A percentile compares a stretch with the other conserved stretches of the same genome.
These are phyloP conservation scores for Mesaphorura yosii DNA, from an alignment of 1,140 invertebrate genomes.

Conservation along the genomic window DNA sequence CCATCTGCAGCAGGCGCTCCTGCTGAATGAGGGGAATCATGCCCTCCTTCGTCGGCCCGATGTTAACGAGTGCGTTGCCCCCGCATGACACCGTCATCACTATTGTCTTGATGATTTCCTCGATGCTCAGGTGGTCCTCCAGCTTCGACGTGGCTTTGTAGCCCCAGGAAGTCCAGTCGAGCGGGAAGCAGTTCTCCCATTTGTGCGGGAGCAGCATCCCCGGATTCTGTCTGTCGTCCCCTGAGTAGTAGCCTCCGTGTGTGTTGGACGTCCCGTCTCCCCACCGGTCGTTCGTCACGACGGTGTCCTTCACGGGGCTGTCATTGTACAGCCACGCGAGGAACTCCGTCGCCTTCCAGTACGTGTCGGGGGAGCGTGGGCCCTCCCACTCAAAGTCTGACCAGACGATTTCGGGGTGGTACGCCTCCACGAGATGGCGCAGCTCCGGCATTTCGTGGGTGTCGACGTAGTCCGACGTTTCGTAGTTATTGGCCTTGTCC, in stretches of 20 bases:
- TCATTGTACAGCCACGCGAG: too few species aligned
- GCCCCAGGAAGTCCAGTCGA: constrained; percentile 84
- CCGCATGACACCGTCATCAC: constrained; percentile 72
- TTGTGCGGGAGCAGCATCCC: constrained; percentile 51
- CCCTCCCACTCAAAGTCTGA: constrained; percentile 52
- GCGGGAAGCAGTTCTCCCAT: constrained; percentile 85
- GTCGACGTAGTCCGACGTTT: constrained; percentile 33
- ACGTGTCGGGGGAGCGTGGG: constrained; percentile 1
- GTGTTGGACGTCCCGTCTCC: constrained; percentile 39
- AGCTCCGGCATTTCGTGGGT: constrained; percentile 33
- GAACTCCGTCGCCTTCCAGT: too few species aligned
- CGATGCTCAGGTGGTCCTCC: constrained; percentile 54
- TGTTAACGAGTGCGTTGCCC: constrained; percentile 45
- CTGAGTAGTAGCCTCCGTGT: constrained; percentile 45
- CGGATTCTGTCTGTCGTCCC: constrained; percentile 42
- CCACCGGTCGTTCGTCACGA: constrained; percentile 49
- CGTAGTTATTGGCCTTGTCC: constrained; percentile 33
- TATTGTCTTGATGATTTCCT: constrained; percentile 59
- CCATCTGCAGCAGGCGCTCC: constrained; percentile 43
- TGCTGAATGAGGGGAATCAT: constrained; percentile 47
- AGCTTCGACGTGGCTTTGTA: constrained; percentile 61
- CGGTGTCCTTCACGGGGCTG: too few species aligned
- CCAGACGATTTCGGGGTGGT: constrained; percentile 49
- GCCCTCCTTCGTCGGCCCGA: constrained; percentile 46
- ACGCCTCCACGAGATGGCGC: constrained; percentile 36